Evolutionary conservation across 2,797 vertebrate species (phyloP).

Genomic region (Mus minutoides): DNA sequence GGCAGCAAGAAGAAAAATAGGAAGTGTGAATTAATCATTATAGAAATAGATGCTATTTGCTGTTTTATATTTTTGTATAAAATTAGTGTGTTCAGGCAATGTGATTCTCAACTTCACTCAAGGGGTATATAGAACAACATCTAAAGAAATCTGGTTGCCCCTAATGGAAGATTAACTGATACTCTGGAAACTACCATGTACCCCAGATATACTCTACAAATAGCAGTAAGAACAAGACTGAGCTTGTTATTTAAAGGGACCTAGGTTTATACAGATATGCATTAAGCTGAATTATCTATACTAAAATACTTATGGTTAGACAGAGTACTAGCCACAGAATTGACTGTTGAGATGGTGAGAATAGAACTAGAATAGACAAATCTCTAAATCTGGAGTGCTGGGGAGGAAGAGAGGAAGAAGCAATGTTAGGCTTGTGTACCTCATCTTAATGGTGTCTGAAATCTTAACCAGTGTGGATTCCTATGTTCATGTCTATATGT

Average conservation of each 20-base stretch:
- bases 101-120: not conserved
- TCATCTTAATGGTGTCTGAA: not conserved
- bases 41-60: not conserved
- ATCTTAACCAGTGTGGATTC: not conserved
- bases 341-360: not conserved
- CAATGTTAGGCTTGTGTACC: not conserved
- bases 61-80: not conserved
- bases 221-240: not conserved
- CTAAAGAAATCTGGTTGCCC: not conserved
- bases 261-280: not conserved
- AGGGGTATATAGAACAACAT: not conserved
- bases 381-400: not conserved
- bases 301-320: not conserved
- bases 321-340: not conserved
- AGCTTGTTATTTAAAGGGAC: not conserved
- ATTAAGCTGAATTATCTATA: not conserved
- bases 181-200: not conserved
- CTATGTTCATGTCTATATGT: not conserved
- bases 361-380: not conserved
- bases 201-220: not conserved
- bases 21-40: not conserved
- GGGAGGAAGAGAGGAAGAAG: not conserved
- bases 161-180: not conserved
- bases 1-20: not conserved
- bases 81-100: constrained; percentile 4